Conservation (phyloP, 2,888 invertebrate species). For the Acronicta psi region DNA sequence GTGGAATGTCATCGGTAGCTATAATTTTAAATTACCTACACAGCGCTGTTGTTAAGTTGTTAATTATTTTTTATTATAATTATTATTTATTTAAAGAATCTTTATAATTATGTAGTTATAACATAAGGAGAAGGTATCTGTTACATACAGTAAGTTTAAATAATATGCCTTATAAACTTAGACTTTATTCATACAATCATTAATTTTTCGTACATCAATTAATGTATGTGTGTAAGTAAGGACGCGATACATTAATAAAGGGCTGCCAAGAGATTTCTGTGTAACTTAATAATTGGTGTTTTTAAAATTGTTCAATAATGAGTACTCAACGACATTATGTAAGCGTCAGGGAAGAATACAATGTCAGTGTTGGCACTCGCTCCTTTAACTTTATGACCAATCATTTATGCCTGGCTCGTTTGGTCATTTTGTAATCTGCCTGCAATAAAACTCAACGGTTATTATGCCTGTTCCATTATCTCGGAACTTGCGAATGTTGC, state of each 20-base stretch:
- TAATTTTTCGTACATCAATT: not conserved
- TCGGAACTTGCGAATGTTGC: slow-evolving; percentile 64
- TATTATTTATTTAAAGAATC: slow-evolving; percentile 4
- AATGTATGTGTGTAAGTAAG: slow-evolving; percentile 1
- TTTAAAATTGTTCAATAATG: slow-evolving; percentile 43
- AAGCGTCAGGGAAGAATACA: slow-evolving; percentile 65
- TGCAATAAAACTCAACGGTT: slow-evolving; percentile 79
- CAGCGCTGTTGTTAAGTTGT: slow-evolving; percentile 17
- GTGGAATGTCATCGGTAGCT: slow-evolving; percentile 28
- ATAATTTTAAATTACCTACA: slow-evolving; percentile 31
- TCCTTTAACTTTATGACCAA: slow-evolving; percentile 77
- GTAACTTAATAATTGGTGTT: slow-evolving; percentile 24
- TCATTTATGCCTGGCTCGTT: slow-evolving; percentile 77
- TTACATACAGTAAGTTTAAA: not conserved
- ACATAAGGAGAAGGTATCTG: not conserved
- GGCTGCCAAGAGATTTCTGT: slow-evolving; percentile 12
- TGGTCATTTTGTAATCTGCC: slow-evolving; percentile 81
- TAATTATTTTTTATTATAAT: slow-evolving; percentile 9
- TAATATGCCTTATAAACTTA: too few relatives aligned
- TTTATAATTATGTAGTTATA: slow-evolving; percentile 11
- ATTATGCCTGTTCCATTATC: slow-evolving; percentile 76
- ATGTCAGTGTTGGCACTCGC: slow-evolving; percentile 68
- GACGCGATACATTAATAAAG: slow-evolving; percentile 8
- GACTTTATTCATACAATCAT: not conserved
- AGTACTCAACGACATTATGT: slow-evolving; percentile 37